A percentile compares a stretch with the other conserved stretches of the same genome.
phyloP scores from a whole-genome alignment of 2,113 vertebrate species.

The Epinephelus lanceolatus region DNA sequence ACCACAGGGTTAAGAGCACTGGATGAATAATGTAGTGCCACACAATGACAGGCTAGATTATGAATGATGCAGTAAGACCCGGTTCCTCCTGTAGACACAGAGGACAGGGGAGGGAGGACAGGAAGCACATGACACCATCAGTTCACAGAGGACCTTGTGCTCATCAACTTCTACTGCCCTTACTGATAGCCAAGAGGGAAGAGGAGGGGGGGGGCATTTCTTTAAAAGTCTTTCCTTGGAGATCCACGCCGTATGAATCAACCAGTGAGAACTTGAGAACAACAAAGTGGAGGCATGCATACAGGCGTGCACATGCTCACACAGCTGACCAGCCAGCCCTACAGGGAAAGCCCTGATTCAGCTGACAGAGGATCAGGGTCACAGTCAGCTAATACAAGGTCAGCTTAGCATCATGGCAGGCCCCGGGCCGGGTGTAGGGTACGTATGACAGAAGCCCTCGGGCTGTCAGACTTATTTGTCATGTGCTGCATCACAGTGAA shows the following conservation, averaged over 20 bases:
- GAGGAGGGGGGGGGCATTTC: neutral
- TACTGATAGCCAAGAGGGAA: constrained; percentile 24
- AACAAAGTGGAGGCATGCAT: constrained; percentile 19
- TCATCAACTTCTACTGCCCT: constrained; percentile 27
- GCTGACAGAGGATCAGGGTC: constrained; percentile 78
- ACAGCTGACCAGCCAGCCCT: constrained; percentile 55
- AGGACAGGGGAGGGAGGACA: constrained; percentile 39
- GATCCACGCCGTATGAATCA: constrained; percentile 9
- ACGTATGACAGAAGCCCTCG: constrained; percentile 41
- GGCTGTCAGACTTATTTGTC: constrained; percentile 38
- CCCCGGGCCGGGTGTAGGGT: constrained; percentile 40
- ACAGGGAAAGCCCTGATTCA: constrained; percentile 78
- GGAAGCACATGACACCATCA: constrained; percentile 46
- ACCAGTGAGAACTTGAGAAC: constrained; percentile 40
- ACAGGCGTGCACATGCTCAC: constrained; percentile 20
- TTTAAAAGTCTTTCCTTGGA: constrained; percentile 8
- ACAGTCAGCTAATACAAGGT: constrained; percentile 77
- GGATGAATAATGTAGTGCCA: constrained; percentile 71
- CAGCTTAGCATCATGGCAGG: constrained; percentile 68
- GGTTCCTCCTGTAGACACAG: constrained; percentile 35
- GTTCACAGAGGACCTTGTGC: constrained; percentile 27
- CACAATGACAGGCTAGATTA: constrained; percentile 67
- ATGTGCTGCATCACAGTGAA: constrained; percentile 38
- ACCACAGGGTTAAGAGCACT: constrained; percentile 52
- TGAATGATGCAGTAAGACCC: constrained; percentile 68